Percentiles rank a stretch among this genome's conserved stretches.
Conservation (phyloP, 2,888 invertebrate species). For the Chloroclystis v-ata region DNA sequence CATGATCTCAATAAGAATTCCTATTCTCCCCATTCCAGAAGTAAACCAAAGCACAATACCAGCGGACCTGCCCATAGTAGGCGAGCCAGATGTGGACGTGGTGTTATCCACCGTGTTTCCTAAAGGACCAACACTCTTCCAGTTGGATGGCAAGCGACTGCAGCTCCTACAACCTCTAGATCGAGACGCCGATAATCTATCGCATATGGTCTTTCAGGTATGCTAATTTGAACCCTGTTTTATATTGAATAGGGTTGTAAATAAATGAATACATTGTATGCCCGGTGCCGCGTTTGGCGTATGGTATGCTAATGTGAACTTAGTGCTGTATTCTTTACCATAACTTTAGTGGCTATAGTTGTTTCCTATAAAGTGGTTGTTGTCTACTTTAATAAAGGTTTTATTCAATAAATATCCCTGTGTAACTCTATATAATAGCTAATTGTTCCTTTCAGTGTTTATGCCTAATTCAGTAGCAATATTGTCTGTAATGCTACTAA, state of each 20-base stretch:
- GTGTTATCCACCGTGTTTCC: constrained; percentile 88
- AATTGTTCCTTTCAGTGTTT: no score
- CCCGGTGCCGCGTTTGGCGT: constrained; percentile 1
- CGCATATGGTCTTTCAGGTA: constrained; percentile 93
- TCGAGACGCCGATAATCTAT: constrained; percentile 89
- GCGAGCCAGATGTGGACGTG: constrained; percentile 88
- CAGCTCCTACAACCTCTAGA: constrained; percentile 89
- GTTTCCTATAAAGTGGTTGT: no score
- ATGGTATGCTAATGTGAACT: constrained; percentile 5
- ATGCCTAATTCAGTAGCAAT: background rate
- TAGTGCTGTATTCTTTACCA: background rate
- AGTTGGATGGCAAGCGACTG: constrained; percentile 88
- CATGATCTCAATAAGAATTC: background rate
- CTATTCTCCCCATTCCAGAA: constrained; percentile 73
- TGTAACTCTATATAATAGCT: background rate
- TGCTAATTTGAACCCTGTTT: constrained; percentile 3
- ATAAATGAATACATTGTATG: background rate
- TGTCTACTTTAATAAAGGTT: no score
- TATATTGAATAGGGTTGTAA: background rate
- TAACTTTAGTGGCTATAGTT: background rate
- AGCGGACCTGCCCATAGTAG: constrained; percentile 87
- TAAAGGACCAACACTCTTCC: constrained; percentile 87
- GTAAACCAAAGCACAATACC: constrained; percentile 90
- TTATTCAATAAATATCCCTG: no score
- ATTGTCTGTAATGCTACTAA: no score